These are phyloP conservation scores for Panagrolaimus sp. DNA, from an alignment of 1,140 invertebrate species.

Conservation along the genomic window DNA sequence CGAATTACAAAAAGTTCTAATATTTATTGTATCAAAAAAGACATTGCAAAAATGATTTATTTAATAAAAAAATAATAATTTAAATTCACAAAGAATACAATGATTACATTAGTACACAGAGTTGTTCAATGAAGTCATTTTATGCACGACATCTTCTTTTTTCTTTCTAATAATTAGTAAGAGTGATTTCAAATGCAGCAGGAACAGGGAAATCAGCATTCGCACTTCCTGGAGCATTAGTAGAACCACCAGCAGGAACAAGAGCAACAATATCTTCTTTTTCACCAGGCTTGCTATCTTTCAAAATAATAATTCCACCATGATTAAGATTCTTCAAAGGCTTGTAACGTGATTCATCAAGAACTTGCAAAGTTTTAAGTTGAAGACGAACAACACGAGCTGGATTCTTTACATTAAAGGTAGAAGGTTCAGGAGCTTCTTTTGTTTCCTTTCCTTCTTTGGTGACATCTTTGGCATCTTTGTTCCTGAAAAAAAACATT, in stretches of 20 bases:
- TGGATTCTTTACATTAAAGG: slow-evolving; percentile 87
- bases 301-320: slow-evolving; percentile 87
- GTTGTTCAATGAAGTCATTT: too few species aligned
- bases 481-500: slow-evolving; percentile 63
- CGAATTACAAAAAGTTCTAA: too few species aligned
- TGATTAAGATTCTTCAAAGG: slow-evolving; percentile 77
- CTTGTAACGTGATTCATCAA: slow-evolving; percentile 73
- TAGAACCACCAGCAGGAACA: slow-evolving; percentile 61
- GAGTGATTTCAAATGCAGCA: slow-evolving; percentile 41
- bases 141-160: slow-evolving; percentile 10
- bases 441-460: slow-evolving; percentile 44
- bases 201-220: slow-evolving; percentile 30
- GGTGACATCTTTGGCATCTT: slow-evolving; percentile 5
- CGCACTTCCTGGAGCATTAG: slow-evolving; percentile 14
- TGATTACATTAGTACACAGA: too few species aligned
- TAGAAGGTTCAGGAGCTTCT: slow-evolving; percentile 67
- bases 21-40: too few species aligned
- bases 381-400: slow-evolving; percentile 86
- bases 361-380: slow-evolving; percentile 75
- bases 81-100: too few species aligned
- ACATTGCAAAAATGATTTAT: too few species aligned
- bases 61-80: too few species aligned
- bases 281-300: slow-evolving; percentile 71
- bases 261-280: slow-evolving; percentile 83
- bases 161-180: slow-evolving; percentile 28